Percentiles rank a stretch among this genome's conserved stretches.
phyloP scores from a whole-genome alignment of 2,888 invertebrate species.

The Balanococcus diminutus region DNA sequence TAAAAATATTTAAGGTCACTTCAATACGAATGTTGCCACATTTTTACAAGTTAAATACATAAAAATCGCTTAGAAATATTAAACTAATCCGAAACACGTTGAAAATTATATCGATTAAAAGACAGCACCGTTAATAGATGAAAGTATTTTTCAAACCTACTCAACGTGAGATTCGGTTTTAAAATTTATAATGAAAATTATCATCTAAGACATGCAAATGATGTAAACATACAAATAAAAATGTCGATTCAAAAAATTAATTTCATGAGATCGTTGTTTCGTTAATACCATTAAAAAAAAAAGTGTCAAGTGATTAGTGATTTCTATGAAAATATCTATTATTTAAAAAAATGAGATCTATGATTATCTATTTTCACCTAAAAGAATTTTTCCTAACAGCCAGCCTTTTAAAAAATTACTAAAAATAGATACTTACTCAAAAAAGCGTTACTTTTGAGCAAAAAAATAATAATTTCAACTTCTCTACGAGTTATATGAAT shows the following conservation, averaged over 20 bases:
- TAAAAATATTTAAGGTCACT: conserved; percentile 20
- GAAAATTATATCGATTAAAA: not conserved
- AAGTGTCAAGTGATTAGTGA: not conserved
- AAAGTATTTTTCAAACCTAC: not conserved
- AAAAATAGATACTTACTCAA: not conserved
- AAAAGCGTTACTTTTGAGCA: not conserved
- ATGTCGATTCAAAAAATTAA: not conserved
- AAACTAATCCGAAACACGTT: not conserved
- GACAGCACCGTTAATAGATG: conserved; percentile 1
- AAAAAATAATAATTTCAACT: not conserved
- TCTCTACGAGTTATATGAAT: not conserved
- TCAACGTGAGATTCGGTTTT: not conserved
- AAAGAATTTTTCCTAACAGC: not conserved
- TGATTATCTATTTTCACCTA: conserved; percentile 14
- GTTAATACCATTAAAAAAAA: conserved; percentile 19
- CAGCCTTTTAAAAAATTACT: not conserved
- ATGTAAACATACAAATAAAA: not conserved
- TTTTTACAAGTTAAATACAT: not conserved
- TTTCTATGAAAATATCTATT: not conserved
- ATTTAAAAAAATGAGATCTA: not conserved
- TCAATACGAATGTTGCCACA: not conserved
- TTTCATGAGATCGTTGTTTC: conserved; percentile 9
- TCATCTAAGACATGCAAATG: not conserved
- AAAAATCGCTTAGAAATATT: not conserved
- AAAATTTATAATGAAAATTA: not conserved